Conservation (phyloP, 2,797 vertebrate species). For the Xenopus petersii region DNA sequence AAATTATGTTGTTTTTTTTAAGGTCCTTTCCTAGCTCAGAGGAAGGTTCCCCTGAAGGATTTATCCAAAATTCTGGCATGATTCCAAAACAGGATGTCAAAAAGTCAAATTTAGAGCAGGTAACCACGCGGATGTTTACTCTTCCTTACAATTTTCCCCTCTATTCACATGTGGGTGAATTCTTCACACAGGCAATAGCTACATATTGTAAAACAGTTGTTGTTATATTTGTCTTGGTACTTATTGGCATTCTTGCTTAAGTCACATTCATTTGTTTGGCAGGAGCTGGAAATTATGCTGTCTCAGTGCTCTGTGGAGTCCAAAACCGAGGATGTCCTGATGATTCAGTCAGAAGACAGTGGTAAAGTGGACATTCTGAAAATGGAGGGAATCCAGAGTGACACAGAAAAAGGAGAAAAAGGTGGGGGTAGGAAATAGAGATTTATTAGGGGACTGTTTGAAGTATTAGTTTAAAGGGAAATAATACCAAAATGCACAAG, state of each 20-base stretch:
- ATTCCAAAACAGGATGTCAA: neutral
- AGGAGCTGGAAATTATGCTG: slow-evolving; percentile 63
- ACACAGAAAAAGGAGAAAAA: slow-evolving; percentile 59
- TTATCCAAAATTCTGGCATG: neutral
- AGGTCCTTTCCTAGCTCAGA: neutral
- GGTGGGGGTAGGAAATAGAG: slow-evolving; percentile 38
- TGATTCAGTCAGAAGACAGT: slow-evolving; percentile 78
- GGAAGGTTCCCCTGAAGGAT: neutral
- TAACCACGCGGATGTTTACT: neutral
- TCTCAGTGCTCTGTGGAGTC: slow-evolving; percentile 63
- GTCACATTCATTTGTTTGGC: neutral
- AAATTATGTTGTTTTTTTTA: neutral
- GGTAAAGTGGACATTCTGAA: slow-evolving; percentile 69
- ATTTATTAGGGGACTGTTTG: too few relatives aligned
- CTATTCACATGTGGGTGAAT: too few relatives aligned
- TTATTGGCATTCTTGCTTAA: too few relatives aligned
- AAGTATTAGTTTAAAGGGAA: too few relatives aligned
- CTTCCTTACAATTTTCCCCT: too few relatives aligned
- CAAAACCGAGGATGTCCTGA: slow-evolving; percentile 71
- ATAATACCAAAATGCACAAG: too few relatives aligned
- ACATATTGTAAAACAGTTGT: too few relatives aligned
- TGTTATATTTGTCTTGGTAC: too few relatives aligned
- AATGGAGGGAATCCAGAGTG: slow-evolving; percentile 52
- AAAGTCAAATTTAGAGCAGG: neutral
- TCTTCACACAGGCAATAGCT: too few relatives aligned